phyloP scores from a whole-genome alignment of 2,113 vertebrate species.

The Phyllopteryx taeniolatus region DNA sequence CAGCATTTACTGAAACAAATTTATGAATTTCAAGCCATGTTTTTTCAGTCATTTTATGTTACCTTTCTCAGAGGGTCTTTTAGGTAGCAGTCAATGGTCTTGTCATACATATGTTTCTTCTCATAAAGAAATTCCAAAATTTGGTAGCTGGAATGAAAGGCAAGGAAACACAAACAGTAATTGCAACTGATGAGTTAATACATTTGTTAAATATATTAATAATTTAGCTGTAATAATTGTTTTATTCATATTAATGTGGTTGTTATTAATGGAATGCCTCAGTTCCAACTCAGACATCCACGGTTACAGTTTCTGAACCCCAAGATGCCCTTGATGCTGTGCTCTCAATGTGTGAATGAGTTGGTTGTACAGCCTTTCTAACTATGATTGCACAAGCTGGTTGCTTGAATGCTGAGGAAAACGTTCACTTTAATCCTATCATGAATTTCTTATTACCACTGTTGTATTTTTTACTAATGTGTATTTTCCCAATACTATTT shows the following conservation, averaged over 20 bases:
- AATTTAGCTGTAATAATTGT: neutral
- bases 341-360: neutral
- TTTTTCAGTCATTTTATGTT: neutral
- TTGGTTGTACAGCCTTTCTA: neutral
- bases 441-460: neutral
- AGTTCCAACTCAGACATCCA: neutral
- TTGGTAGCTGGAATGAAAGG: conserved; percentile 79
- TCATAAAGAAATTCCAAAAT: conserved; percentile 98
- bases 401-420: neutral
- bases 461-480: neutral
- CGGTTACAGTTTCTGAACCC: neutral
- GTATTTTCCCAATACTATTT: neutral
- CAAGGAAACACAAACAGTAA: neutral
- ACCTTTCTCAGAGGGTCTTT: conserved; percentile 90
- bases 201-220: neutral
- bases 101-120: conserved; percentile 85
- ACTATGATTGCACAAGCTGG: neutral
- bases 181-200: neutral
- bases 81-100: conserved; percentile 90
- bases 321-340: neutral
- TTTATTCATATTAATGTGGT: neutral
- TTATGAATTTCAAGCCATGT: neutral
- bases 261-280: neutral
- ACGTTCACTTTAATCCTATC: neutral
- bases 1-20: neutral